These are phyloP conservation scores for Plutomurus gul DNA, from an alignment of 1,140 invertebrate genomes.

Conservation along the genomic window DNA sequence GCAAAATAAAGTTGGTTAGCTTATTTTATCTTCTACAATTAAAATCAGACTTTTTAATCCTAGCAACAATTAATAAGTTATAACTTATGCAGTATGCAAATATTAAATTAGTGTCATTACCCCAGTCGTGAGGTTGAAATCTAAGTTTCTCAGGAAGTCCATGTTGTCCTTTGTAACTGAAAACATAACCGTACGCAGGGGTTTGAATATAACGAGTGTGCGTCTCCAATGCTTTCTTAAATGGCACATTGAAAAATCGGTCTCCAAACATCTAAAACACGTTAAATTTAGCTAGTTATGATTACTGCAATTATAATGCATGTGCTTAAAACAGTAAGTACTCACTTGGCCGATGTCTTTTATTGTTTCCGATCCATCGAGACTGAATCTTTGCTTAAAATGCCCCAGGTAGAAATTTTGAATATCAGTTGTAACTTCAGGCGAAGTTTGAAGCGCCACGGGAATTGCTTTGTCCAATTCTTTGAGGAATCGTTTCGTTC, in stretches of 20 bases:
- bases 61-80: too few relatives aligned
- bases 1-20: not conserved
- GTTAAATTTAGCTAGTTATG: not conserved
- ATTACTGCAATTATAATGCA: not conserved
- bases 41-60: too few relatives aligned
- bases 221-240: conserved; percentile 33
- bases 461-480: conserved; percentile 32
- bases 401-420: conserved; percentile 31
- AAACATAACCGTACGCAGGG: conserved; percentile 31
- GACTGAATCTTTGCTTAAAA: conserved; percentile 36
- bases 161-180: conserved; percentile 39
- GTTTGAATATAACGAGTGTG: conserved; percentile 25
- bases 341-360: conserved; percentile 29
- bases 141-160: conserved; percentile 37
- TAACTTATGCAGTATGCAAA: too few relatives aligned
- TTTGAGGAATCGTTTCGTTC: conserved; percentile 32
- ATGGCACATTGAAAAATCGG: conserved; percentile 38
- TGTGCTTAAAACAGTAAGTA: not conserved
- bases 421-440: conserved; percentile 19
- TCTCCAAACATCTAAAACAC: conserved; percentile 37
- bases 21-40: too few relatives aligned
- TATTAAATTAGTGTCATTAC: too few relatives aligned
- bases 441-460: conserved; percentile 12
- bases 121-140: conserved; percentile 38
- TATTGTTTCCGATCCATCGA: conserved; percentile 38